Evolutionary conservation across 2,113 vertebrate genomes (phyloP).

Genomic region (Fregetta grallaria): DNA sequence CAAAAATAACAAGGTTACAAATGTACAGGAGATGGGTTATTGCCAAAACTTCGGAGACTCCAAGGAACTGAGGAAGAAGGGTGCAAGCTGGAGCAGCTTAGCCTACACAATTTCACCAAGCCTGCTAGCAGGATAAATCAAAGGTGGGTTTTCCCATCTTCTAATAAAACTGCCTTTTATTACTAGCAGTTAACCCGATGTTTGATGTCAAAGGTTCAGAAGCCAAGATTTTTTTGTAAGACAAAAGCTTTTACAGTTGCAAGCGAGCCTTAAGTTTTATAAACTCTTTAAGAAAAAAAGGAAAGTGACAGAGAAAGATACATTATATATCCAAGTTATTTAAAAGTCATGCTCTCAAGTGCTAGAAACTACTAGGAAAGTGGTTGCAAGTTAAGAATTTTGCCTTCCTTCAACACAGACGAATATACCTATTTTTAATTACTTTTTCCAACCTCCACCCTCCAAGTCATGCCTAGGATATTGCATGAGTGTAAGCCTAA

Average conservation of each 20-base stretch:
- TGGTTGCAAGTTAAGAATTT: background rate
- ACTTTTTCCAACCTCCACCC: background rate
- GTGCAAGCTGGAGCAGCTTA: background rate
- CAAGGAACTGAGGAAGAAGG: background rate
- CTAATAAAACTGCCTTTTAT: background rate
- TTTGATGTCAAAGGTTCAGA: background rate
- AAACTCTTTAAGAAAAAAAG: background rate
- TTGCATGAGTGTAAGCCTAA: background rate
- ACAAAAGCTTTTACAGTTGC: background rate
- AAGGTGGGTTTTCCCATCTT: background rate
- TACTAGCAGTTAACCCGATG: background rate
- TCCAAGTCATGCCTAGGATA: background rate
- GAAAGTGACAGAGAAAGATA: background rate
- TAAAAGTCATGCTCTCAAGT: background rate
- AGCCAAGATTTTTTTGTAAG: background rate
- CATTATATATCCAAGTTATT: background rate
- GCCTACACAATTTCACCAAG: background rate
- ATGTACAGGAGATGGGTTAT: background rate
- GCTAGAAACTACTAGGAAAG: background rate
- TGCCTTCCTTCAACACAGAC: background rate
- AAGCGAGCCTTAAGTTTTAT: background rate
- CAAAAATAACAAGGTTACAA: background rate
- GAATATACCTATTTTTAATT: background rate
- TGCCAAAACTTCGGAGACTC: background rate
- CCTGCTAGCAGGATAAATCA: background rate